These are phyloP conservation scores for Camponotus floridanus DNA, from an alignment of 1,140 invertebrate genomes.

Conservation along the genomic window DNA sequence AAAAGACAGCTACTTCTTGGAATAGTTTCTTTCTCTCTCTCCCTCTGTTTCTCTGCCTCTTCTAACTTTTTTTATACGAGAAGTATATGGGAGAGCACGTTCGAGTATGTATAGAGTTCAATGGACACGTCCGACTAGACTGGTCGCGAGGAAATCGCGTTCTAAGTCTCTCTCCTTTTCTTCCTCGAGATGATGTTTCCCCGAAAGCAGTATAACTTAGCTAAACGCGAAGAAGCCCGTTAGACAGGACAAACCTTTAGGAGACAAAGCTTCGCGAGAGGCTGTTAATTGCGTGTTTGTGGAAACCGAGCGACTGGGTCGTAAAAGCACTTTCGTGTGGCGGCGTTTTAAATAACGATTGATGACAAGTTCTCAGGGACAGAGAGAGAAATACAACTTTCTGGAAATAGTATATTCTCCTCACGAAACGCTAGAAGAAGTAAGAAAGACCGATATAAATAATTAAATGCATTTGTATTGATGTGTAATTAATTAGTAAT, in stretches of 20 bases:
- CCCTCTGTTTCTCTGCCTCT: no score
- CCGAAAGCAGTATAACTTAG: constrained; percentile 21
- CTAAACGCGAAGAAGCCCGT: constrained; percentile 8
- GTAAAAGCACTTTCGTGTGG: constrained; percentile 44
- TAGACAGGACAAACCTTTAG: constrained; percentile 2
- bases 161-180: neutral
- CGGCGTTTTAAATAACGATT: constrained; percentile 39
- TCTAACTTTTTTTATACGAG: no score
- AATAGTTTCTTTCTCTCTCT: no score
- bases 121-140: neutral
- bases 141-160: constrained; percentile 8
- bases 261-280: constrained; percentile 44
- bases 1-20: no score
- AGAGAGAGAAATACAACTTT: constrained; percentile 19
- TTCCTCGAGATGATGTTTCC: constrained; percentile 27
- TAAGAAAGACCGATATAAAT: neutral
- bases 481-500: neutral
- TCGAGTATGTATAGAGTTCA: no score
- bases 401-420: constrained; percentile 52
- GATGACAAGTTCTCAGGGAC: constrained; percentile 59
- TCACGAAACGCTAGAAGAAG: constrained; percentile 67
- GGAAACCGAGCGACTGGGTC: constrained; percentile 52
- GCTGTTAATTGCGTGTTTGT: constrained; percentile 35
- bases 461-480: neutral
- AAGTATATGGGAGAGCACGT: no score